Evolutionary conservation across 2,113 vertebrate species (phyloP).

Genomic region (Phoenicopterus ruber): DNA sequence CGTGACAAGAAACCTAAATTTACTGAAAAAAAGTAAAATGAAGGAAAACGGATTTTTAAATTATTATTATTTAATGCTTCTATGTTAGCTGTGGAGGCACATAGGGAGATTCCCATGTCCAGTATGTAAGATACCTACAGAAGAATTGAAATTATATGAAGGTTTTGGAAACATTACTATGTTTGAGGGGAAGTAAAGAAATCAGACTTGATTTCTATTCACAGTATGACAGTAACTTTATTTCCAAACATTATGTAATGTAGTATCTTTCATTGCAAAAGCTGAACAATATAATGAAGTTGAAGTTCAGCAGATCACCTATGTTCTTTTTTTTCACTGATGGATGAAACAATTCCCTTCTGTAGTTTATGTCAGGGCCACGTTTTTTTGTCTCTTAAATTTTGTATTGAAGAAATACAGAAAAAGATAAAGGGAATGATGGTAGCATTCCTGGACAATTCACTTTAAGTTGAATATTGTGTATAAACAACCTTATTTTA

Average conservation of each 20-base stretch:
- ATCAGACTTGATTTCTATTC: background rate
- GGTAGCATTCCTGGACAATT: background rate
- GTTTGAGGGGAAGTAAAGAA: background rate
- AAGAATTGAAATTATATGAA: background rate
- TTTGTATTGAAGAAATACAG: background rate
- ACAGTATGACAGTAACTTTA: background rate
- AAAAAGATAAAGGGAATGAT: background rate
- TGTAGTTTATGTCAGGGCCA: background rate
- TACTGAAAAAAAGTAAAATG: background rate
- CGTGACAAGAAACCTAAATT: background rate
- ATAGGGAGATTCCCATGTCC: background rate
- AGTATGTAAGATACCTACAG: background rate
- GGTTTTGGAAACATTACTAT: background rate
- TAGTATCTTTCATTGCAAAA: background rate
- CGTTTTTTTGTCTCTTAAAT: background rate
- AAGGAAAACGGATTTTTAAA: background rate
- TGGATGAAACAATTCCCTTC: background rate
- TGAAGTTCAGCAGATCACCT: background rate
- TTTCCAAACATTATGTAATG: background rate
- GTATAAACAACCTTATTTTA: background rate
- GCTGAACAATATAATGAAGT: background rate
- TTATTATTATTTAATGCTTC: background rate
- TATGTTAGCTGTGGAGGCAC: background rate
- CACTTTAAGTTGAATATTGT: background rate
- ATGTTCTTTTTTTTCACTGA: background rate